phyloP scores from a whole-genome alignment of 2,113 vertebrate genomes.

The Gobius niger region DNA sequence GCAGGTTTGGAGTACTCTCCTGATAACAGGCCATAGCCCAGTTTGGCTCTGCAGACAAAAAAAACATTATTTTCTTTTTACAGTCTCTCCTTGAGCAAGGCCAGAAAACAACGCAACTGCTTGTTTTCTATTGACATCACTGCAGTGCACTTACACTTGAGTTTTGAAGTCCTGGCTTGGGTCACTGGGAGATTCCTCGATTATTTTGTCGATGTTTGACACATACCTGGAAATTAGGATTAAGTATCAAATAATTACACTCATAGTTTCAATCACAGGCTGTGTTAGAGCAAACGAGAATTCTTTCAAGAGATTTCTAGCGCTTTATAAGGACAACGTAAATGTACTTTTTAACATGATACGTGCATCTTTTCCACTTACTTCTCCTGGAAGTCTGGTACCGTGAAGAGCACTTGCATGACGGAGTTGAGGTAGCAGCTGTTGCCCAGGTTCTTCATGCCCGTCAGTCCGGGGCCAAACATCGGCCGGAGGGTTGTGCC shows the following conservation, averaged over 20 bases:
- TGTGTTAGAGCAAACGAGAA: too few relatives aligned
- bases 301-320: too few relatives aligned
- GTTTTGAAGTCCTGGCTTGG: slow-evolving; percentile 98
- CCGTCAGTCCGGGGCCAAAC: slow-evolving; percentile 91
- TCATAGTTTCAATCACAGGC: too few relatives aligned
- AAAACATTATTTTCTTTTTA: too few relatives aligned
- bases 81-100: too few relatives aligned
- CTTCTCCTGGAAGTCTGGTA: slow-evolving; percentile 97
- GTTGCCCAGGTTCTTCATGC: slow-evolving; percentile 97
- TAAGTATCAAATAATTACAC: not conserved
- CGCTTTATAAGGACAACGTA: too few relatives aligned
- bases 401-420: slow-evolving; percentile 99
- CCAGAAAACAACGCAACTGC: too few relatives aligned
- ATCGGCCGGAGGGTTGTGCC: slow-evolving; percentile 89
- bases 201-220: slow-evolving; percentile 93
- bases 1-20: slow-evolving; percentile 94
- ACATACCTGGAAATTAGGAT: slow-evolving; percentile 84
- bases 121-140: not conserved
- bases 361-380: slow-evolving; percentile 70
- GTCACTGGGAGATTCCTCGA: slow-evolving; percentile 88
- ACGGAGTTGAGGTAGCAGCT: slow-evolving; percentile 99
- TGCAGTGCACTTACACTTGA: slow-evolving; percentile 88
- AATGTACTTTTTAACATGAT: too few relatives aligned
- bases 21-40: slow-evolving; percentile 93
- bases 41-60: slow-evolving; percentile 84